A percentile compares a stretch with the other conserved stretches of the same genome.
phyloP scores from a whole-genome alignment of 2,797 vertebrate species.

The Phrynocephalus vlangalii region DNA sequence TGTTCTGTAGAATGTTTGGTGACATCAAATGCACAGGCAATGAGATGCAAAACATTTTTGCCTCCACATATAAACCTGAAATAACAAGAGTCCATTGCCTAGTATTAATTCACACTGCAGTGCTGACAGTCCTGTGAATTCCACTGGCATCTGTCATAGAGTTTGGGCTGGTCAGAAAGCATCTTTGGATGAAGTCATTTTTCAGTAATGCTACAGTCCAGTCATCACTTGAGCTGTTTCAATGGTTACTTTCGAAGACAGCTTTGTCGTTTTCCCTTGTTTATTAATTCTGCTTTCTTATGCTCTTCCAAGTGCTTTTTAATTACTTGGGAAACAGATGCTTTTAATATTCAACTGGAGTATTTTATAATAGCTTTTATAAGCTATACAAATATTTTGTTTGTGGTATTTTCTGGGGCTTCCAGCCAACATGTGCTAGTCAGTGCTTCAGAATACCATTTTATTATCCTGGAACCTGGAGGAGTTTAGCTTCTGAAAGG shows the following conservation, averaged over 20 bases:
- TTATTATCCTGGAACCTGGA: slow-evolving; percentile 61
- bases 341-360: slow-evolving; percentile 74
- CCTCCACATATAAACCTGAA: slow-evolving; percentile 10
- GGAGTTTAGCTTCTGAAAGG: slow-evolving; percentile 52
- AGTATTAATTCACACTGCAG: slow-evolving; percentile 50
- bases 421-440: slow-evolving; percentile 68
- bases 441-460: slow-evolving; percentile 68
- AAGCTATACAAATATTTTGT: slow-evolving; percentile 78
- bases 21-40: not conserved
- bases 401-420: slow-evolving; percentile 73
- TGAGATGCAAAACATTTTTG: not conserved
- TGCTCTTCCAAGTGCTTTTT: slow-evolving; percentile 73
- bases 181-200: slow-evolving; percentile 52
- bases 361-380: slow-evolving; percentile 58
- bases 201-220: slow-evolving; percentile 52
- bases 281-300: slow-evolving; percentile 65
- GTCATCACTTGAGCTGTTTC: slow-evolving; percentile 66
- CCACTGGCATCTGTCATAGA: slow-evolving; percentile 59
- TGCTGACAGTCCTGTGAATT: slow-evolving; percentile 57
- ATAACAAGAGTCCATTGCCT: slow-evolving; percentile 16
- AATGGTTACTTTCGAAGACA: slow-evolving; percentile 67
- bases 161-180: slow-evolving; percentile 57
- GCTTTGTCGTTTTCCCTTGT: slow-evolving; percentile 63
- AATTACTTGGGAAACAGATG: slow-evolving; percentile 76
- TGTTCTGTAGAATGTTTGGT: not conserved